Conservation (phyloP, 2,888 invertebrate species). For the Phorcus lineatus region DNA sequence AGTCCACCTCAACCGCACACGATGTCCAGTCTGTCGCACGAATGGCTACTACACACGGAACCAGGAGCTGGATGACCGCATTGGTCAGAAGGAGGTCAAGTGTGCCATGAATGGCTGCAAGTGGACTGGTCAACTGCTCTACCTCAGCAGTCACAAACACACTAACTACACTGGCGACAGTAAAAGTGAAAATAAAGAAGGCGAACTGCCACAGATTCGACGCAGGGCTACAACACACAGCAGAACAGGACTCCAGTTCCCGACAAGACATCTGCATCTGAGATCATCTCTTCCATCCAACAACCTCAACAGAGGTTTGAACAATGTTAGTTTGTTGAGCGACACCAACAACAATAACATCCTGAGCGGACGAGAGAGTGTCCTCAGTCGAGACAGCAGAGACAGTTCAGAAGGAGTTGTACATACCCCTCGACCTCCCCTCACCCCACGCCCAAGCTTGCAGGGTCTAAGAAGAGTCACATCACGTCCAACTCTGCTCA, state of each 20-base stretch:
- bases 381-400: background rate
- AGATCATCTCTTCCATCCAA: slow-evolving; percentile 19
- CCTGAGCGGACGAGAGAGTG: background rate
- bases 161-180: slow-evolving; percentile 41
- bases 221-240: background rate
- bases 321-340: background rate
- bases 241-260: slow-evolving; percentile 17
- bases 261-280: background rate
- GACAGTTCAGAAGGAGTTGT: background rate
- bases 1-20: slow-evolving; percentile 65
- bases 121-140: slow-evolving; percentile 61
- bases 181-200: background rate
- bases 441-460: slow-evolving; percentile 41
- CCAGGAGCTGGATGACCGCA: slow-evolving; percentile 55
- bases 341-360: slow-evolving; percentile 22
- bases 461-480: slow-evolving; percentile 47
- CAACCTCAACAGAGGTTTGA: background rate
- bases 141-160: slow-evolving; percentile 54
- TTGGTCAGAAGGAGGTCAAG: slow-evolving; percentile 60
- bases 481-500: slow-evolving; percentile 50
- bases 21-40: slow-evolving; percentile 72
- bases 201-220: slow-evolving; percentile 1
- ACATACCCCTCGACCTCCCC: slow-evolving; percentile 45
- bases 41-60: slow-evolving; percentile 59
- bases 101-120: slow-evolving; percentile 65